phyloP scores from a whole-genome alignment of 2,113 vertebrate genomes.

The Takifugu flavidus region DNA sequence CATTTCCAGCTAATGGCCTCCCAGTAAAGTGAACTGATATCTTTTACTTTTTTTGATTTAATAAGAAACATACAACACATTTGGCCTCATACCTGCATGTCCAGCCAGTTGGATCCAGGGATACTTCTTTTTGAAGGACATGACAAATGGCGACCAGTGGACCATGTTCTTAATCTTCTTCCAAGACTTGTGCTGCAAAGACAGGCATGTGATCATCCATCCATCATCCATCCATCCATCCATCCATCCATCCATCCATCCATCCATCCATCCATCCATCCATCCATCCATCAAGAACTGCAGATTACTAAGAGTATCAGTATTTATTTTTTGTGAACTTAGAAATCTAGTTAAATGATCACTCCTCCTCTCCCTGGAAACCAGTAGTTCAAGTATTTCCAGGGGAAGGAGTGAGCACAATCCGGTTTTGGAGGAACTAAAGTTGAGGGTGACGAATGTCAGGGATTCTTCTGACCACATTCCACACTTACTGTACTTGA shows the following conservation, averaged over 20 bases:
- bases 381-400: conserved; percentile 16
- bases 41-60: not conserved
- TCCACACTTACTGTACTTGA: too few species aligned
- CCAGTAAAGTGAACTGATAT: too few species aligned
- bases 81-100: conserved; percentile 82
- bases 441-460: too few species aligned
- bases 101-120: conserved; percentile 98
- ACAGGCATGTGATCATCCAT: not conserved
- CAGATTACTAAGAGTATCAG: not conserved
- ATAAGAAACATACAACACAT: not conserved
- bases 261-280: not conserved
- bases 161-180: conserved; percentile 99
- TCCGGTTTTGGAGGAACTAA: too few species aligned
- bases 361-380: not conserved
- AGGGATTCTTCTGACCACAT: too few species aligned
- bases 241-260: not conserved
- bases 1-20: not conserved
- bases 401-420: too few species aligned
- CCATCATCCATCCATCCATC: not conserved
- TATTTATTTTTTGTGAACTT: not conserved
- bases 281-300: not conserved
- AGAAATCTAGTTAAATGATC: not conserved
- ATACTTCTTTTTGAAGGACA: conserved; percentile 99
- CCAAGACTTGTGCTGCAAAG: conserved; percentile 92
- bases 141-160: conserved; percentile 97